phyloP scores from a whole-genome alignment of 2,888 invertebrate species.

The Tholera decimalis region DNA sequence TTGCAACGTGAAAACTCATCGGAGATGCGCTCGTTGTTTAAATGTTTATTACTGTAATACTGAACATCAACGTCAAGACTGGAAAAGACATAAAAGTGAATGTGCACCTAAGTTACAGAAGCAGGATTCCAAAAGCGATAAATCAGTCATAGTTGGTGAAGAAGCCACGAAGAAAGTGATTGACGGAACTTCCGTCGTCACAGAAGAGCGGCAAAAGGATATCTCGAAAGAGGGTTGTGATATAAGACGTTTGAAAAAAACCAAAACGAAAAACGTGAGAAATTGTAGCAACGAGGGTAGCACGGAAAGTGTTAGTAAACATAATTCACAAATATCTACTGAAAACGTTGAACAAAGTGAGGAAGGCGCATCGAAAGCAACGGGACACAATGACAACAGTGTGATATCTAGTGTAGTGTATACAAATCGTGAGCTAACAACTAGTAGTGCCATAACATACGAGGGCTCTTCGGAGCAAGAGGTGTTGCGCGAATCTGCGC shows the following conservation, averaged over 20 bases:
- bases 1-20: slow-evolving; percentile 92
- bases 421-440: slow-evolving; percentile 80
- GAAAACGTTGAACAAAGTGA: slow-evolving; percentile 72
- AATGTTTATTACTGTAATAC: slow-evolving; percentile 94
- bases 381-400: slow-evolving; percentile 77
- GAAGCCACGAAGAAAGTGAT: slow-evolving; percentile 74
- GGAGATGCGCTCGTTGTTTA: slow-evolving; percentile 95
- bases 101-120: slow-evolving; percentile 89
- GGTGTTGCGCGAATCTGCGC: slow-evolving; percentile 93
- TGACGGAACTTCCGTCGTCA: slow-evolving; percentile 64
- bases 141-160: slow-evolving; percentile 72
- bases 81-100: slow-evolving; percentile 94
- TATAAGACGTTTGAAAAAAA: slow-evolving; percentile 76
- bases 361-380: slow-evolving; percentile 55
- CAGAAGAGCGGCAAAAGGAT: slow-evolving; percentile 63
- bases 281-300: slow-evolving; percentile 79
- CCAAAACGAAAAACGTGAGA: slow-evolving; percentile 75
- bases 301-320: slow-evolving; percentile 78
- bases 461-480: slow-evolving; percentile 94
- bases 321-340: slow-evolving; percentile 67
- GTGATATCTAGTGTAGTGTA: slow-evolving; percentile 88
- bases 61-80: slow-evolving; percentile 95
- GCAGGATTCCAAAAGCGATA: slow-evolving; percentile 76
- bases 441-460: slow-evolving; percentile 90
- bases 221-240: slow-evolving; percentile 70